A percentile compares a stretch with the other conserved stretches of the same genome.
These are phyloP conservation scores for Notolabrus celidotus DNA, from an alignment of 2,797 vertebrate genomes.

Conservation along the genomic window DNA sequence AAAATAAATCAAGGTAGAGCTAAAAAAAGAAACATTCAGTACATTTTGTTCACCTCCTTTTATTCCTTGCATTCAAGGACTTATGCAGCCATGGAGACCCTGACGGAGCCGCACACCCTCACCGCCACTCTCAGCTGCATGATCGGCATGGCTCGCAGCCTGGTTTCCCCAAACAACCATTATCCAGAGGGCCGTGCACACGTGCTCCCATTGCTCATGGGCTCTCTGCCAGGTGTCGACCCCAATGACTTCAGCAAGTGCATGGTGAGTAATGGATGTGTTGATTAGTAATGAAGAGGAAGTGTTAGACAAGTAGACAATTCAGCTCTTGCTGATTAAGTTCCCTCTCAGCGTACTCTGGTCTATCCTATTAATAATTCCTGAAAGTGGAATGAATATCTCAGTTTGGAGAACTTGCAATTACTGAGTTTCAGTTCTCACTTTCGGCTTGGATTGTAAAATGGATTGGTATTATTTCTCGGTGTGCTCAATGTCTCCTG, in stretches of 20 bases:
- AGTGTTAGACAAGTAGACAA: slow-evolving; percentile 62
- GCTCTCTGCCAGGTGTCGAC: slow-evolving; percentile 96
- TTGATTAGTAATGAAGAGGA: slow-evolving; percentile 66
- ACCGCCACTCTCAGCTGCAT: slow-evolving; percentile 97
- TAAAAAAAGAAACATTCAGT: too few species aligned
- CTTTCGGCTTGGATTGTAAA: slow-evolving; percentile 62
- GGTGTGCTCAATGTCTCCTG: slow-evolving; percentile 54
- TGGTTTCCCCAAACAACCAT: slow-evolving; percentile 90
- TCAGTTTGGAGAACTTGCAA: slow-evolving; percentile 69
- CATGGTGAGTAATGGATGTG: slow-evolving; percentile 89
- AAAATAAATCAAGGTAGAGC: too few species aligned
- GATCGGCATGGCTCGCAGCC: slow-evolving; percentile 95
- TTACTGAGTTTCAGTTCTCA: slow-evolving; percentile 50
- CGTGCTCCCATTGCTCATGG: slow-evolving; percentile 95
- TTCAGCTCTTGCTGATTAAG: slow-evolving; percentile 60
- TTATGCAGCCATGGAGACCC: slow-evolving; percentile 94
- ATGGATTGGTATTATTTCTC: slow-evolving; percentile 56
- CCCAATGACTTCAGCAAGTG: slow-evolving; percentile 99
- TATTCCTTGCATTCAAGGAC: slow-evolving; percentile 81
- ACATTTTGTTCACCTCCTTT: neutral
- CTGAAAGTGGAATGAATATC: slow-evolving; percentile 66
- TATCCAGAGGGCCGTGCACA: slow-evolving; percentile 96
- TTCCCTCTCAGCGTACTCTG: slow-evolving; percentile 39
- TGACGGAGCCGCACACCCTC: slow-evolving; percentile 98
- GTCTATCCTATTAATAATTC: slow-evolving; percentile 68